phyloP scores from a whole-genome alignment of 2,797 vertebrate species.

The Coranthus polyacanthus region DNA sequence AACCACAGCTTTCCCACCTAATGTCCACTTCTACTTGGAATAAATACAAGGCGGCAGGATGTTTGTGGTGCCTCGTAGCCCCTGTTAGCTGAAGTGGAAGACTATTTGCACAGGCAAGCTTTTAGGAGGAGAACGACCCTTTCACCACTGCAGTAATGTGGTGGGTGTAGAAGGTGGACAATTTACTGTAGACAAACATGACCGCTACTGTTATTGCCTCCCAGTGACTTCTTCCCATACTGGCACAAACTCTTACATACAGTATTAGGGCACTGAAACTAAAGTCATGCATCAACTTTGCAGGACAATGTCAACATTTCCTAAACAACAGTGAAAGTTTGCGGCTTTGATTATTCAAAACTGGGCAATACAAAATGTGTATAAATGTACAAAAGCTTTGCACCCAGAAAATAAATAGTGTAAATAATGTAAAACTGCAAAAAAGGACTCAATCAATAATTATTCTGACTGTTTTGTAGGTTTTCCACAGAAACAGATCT shows the following conservation, averaged over 20 bases:
- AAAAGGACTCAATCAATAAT: too few species aligned
- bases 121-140: constrained; percentile 84
- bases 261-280: constrained; percentile 35
- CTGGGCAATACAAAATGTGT: neutral
- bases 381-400: too few species aligned
- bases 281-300: constrained; percentile 26
- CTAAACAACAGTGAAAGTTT: neutral
- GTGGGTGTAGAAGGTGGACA: constrained; percentile 74
- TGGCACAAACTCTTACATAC: constrained; percentile 40
- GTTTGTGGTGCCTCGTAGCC: constrained; percentile 92
- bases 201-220: constrained; percentile 75
- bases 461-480: neutral
- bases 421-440: too few species aligned
- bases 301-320: neutral
- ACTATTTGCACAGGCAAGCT: constrained; percentile 90
- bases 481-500: neutral
- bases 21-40: constrained; percentile 98
- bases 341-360: neutral
- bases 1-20: constrained; percentile 98
- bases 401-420: too few species aligned
- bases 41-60: constrained; percentile 94
- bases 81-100: constrained; percentile 96
- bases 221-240: constrained; percentile 51
- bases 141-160: constrained; percentile 74
- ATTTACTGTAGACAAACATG: constrained; percentile 79